Conservation (phyloP, 2,113 vertebrate genomes). For the Gymnogyps californianus region DNA sequence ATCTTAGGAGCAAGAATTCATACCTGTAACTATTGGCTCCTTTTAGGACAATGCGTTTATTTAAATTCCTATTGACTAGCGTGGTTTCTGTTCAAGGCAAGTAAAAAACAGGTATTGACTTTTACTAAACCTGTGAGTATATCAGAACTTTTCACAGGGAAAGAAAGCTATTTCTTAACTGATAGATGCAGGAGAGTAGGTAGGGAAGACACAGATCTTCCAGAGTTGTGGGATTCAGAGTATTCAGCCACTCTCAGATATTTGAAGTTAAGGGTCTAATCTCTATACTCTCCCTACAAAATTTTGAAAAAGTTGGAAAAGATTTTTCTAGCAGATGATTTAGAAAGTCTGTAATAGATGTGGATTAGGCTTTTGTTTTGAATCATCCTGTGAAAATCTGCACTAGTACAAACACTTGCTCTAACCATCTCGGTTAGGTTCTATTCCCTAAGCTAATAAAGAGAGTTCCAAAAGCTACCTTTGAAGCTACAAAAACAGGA, state of each 20-base stretch:
- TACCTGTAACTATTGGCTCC: not conserved
- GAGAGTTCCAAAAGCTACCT: not conserved
- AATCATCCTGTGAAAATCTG: not conserved
- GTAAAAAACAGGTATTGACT: not conserved
- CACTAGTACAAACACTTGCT: not conserved
- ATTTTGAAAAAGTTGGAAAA: not conserved
- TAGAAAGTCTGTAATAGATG: not conserved
- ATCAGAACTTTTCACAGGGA: not conserved
- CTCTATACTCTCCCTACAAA: not conserved
- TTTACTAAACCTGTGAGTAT: not conserved
- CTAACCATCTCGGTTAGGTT: not conserved
- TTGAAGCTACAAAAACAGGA: not conserved
- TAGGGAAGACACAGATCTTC: not conserved
- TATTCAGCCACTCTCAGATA: not conserved
- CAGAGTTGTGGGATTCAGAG: not conserved
- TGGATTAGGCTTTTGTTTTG: not conserved
- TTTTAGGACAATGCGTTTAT: not conserved
- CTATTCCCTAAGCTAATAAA: not conserved
- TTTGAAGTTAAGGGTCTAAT: not conserved
- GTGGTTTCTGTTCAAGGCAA: not conserved
- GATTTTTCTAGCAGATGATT: not conserved
- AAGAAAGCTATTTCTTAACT: not conserved
- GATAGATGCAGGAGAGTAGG: not conserved
- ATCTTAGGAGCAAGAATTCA: not conserved
- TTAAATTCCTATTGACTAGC: not conserved